Conservation (phyloP, 2,888 invertebrate species). For the Caenorhabditis sulstoni region DNA sequence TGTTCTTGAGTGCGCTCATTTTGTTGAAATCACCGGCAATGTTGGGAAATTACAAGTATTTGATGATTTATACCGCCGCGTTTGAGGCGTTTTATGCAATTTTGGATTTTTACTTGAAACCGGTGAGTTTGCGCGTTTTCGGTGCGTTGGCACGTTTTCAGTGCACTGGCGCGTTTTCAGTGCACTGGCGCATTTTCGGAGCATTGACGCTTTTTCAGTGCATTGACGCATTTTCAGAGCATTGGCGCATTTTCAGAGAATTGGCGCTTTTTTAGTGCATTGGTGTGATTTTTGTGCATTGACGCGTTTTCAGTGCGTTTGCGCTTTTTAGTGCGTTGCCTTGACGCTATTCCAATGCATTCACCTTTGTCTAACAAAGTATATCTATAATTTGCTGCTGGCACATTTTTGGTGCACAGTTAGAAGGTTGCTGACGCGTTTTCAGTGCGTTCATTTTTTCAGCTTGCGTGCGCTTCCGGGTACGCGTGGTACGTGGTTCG, state of each 20-base stretch:
- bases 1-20: slow-evolving; percentile 25
- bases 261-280: too few relatives aligned
- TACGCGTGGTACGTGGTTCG: slow-evolving; percentile 18
- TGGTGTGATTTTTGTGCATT: not conserved
- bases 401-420: not conserved
- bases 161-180: not conserved
- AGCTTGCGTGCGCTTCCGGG: not conserved
- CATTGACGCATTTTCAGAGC: not conserved
- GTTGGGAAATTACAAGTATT: slow-evolving; percentile 37
- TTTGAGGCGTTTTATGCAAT: slow-evolving; percentile 24
- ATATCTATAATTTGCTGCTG: too few relatives aligned
- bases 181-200: not conserved
- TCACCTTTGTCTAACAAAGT: not conserved
- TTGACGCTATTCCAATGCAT: not conserved
- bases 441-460: not conserved
- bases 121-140: slow-evolving; percentile 4
- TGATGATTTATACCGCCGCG: slow-evolving; percentile 29
- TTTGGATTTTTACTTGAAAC: not conserved
- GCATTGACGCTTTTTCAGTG: not conserved
- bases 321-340: not conserved
- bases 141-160: not conserved
- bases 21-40: slow-evolving; percentile 16
- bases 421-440: not conserved
- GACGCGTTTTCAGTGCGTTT: not conserved
- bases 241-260: not conserved